phyloP scores from a whole-genome alignment of 2,113 vertebrate genomes.

The Uria lomvia region DNA sequence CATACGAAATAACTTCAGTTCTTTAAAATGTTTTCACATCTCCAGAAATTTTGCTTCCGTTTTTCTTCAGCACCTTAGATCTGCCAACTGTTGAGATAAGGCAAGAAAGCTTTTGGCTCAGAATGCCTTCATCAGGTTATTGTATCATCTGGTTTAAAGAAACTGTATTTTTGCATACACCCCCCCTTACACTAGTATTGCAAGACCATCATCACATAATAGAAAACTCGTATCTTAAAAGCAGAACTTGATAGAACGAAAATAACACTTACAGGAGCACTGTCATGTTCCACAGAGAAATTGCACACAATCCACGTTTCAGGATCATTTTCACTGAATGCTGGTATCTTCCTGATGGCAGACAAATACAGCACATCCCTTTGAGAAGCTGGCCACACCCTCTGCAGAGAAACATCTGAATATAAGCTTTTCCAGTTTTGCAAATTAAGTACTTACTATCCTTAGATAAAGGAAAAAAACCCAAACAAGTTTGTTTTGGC shows the following conservation, averaged over 20 bases:
- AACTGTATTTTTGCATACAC: not conserved
- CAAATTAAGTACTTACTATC: not conserved
- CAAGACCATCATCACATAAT: not conserved
- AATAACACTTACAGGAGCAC: too few species aligned
- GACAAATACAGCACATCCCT: constrained; percentile 95
- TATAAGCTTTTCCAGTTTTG: not conserved
- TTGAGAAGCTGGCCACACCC: constrained; percentile 97
- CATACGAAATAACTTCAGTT: not conserved
- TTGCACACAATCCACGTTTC: constrained; percentile 99
- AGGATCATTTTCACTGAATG: constrained; percentile 92
- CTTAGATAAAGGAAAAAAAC: not conserved
- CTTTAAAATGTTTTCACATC: not conserved
- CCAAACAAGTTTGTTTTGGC: too few species aligned
- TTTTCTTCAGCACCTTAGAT: not conserved
- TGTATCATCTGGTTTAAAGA: not conserved
- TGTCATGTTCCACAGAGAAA: constrained; percentile 86
- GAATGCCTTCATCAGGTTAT: not conserved
- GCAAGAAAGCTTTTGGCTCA: not conserved
- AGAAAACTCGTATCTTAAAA: not conserved
- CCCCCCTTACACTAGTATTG: not conserved
- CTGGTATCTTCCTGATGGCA: constrained; percentile 88
- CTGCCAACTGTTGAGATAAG: not conserved
- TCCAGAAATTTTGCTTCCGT: not conserved
- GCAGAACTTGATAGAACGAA: too few species aligned
- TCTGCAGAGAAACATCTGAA: constrained; percentile 70